Base-by-base conservation (phyloP, 2,888 invertebrate genomes). In the Mythimna vitellina region DNA sequence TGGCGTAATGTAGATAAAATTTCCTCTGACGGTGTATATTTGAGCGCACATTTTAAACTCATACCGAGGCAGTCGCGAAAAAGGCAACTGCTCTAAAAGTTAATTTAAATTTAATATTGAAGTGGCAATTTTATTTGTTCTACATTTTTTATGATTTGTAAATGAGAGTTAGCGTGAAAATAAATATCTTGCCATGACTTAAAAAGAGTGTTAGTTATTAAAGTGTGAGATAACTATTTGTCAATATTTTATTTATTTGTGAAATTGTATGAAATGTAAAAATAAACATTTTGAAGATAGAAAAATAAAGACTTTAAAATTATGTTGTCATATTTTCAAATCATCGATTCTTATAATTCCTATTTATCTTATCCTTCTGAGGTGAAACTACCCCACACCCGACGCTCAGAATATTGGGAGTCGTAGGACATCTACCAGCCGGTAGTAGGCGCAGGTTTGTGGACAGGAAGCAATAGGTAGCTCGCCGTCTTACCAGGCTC, bases 211-310 rank as follows among this genome's bases (percentile, higher is more conserved):
- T 76, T 66, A 78, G 72, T 57, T 58, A 85, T 42, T 65, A 66
- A 74, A 73, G 76, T 76, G 78, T 84, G 84, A 65, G 68, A 63
- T 69, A 73, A 76, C 51, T 69, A 60, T 57, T 46, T 69, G 71
- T 83, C 73, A 73, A 78, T 76, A 69, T 73, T 77, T 68, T 32
- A 82, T 78, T 81, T 80, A 85, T 87, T 89, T 88, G 86, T 89
- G 87, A 85, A 89, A 88, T 88, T 89, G 89, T 91, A 90, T 88
- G 87, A 87, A 88, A 78, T 91, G 88, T 91, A 90, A 91, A 89
- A 81, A 87, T 88, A 88, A 35, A 88, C 86, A 90, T 81, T 77
- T 83, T 88, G 78, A 83, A 74, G 73, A 90, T 91, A 91, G 89
- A 81, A 73, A 74, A 90, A 87, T 90, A 92, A 93, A 90, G 75